Conservation (phyloP, 2,113 vertebrate genomes). For the Calonectris borealis region DNA sequence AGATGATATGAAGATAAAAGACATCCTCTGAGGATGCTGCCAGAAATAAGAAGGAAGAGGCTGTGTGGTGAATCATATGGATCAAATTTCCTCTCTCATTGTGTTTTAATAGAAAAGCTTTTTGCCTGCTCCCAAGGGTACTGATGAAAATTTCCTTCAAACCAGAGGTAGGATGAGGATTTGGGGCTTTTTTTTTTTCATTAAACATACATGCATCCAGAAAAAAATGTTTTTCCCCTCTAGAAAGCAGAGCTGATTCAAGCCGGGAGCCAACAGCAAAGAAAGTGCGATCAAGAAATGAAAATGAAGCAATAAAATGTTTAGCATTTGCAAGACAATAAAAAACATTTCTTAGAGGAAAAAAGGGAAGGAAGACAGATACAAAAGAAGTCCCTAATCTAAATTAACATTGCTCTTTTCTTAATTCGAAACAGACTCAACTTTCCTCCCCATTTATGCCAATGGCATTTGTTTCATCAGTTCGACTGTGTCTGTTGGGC, state of each 20-base stretch:
- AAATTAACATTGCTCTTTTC: not conserved
- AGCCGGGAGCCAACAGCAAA: not conserved
- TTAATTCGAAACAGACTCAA: not conserved
- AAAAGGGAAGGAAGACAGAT: not conserved
- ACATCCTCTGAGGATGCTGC: constrained; percentile 13
- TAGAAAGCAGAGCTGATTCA: constrained; percentile 17
- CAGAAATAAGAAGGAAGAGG: constrained; percentile 40
- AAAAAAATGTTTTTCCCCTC: constrained; percentile 10
- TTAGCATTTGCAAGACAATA: constrained; percentile 30
- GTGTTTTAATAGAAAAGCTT: constrained; percentile 49
- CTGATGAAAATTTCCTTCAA: constrained; percentile 27
- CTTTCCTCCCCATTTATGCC: not conserved
- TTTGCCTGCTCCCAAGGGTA: not conserved
- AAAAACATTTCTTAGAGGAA: constrained; percentile 9
- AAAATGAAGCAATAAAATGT: constrained; percentile 48
- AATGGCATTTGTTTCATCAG: not conserved
- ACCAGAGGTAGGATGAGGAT: not conserved
- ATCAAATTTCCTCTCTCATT: constrained; percentile 42
- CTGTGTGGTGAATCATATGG: not conserved
- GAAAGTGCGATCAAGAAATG: not conserved
- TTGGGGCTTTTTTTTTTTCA: not conserved
- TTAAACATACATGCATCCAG: not conserved
- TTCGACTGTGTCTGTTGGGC: fast-evolving
- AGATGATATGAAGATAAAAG: constrained; percentile 10
- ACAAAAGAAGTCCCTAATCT: not conserved